A percentile compares a stretch with the other conserved stretches of the same genome.
These are phyloP conservation scores for Latheticus oryzae DNA, from an alignment of 2,888 invertebrate genomes.

Conservation along the genomic window DNA sequence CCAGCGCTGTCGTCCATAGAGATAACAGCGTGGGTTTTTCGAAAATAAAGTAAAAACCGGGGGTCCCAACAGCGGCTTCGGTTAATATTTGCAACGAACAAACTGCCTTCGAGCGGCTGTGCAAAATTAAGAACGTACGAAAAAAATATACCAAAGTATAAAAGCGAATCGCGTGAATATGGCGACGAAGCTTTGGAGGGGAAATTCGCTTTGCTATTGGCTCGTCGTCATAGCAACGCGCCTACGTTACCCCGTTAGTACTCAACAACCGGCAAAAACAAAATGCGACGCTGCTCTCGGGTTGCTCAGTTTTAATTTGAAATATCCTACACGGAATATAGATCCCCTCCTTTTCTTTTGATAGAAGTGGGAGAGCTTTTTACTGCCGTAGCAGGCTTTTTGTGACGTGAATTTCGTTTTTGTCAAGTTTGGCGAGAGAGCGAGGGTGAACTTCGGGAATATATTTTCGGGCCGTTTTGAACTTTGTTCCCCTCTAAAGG, in stretches of 20 bases:
- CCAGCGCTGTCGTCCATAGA: conserved; percentile 53
- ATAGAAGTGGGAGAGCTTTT: conserved; percentile 52
- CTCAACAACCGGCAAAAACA: conserved; percentile 60
- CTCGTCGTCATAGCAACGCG: conserved; percentile 60
- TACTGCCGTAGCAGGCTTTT: conserved; percentile 55
- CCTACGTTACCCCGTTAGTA: conserved; percentile 57
- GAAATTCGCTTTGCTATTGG: conserved; percentile 55
- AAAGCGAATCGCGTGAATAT: conserved; percentile 44
- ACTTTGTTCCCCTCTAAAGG: conserved; percentile 57
- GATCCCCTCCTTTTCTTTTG: conserved; percentile 48
- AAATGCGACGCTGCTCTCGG: conserved; percentile 58
- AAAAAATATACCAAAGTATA: conserved; percentile 37
- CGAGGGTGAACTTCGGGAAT: conserved; percentile 51
- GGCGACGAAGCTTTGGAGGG: conserved; percentile 52
- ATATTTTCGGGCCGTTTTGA: conserved; percentile 61
- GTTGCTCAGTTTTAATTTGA: conserved; percentile 55
- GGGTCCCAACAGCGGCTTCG: conserved; percentile 26
- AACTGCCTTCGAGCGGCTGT: conserved; percentile 32
- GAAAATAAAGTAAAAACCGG: conserved; percentile 46
- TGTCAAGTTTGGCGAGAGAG: conserved; percentile 44
- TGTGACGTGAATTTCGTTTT: conserved; percentile 56
- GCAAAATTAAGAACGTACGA: conserved; percentile 42
- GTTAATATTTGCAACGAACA: conserved; percentile 39
- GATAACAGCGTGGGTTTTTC: conserved; percentile 45
- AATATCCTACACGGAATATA: conserved; percentile 55